Evolutionary conservation across 2,113 vertebrate genomes (phyloP).

Genomic region (Eulemur macaco): DNA sequence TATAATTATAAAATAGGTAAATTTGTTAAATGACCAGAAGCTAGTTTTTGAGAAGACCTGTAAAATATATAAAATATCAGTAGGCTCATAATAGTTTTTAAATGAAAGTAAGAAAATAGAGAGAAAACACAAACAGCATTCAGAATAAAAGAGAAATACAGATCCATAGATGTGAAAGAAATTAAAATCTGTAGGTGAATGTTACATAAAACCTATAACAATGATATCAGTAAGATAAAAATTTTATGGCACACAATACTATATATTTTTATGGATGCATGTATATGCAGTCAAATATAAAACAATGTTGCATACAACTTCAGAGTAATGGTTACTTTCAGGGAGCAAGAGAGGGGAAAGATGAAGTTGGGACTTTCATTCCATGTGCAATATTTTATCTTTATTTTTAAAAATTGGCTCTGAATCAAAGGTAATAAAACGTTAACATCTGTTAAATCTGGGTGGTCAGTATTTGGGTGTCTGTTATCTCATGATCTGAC

Average conservation of each 20-base stretch:
- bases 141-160: background rate
- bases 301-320: background rate
- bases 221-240: background rate
- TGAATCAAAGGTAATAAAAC: constrained; percentile 55
- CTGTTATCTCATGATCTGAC: constrained; percentile 65
- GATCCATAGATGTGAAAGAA: background rate
- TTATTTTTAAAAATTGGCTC: constrained; percentile 51
- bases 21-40: background rate
- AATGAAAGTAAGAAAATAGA: background rate
- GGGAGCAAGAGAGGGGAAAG: background rate
- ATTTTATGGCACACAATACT: background rate
- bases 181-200: constrained; percentile 7
- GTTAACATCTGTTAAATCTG: constrained; percentile 73
- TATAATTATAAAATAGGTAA: background rate
- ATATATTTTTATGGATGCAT: background rate
- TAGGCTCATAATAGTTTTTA: background rate
- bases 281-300: background rate
- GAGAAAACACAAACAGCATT: background rate
- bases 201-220: background rate
- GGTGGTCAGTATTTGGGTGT: constrained; percentile 71
- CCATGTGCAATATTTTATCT: constrained; percentile 23
- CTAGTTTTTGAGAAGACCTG: background rate
- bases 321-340: background rate
- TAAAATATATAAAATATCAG: background rate
- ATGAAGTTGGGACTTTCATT: background rate